These are phyloP conservation scores for Hydroisotoma schaefferi DNA, from an alignment of 2,888 invertebrate genomes.

Conservation along the genomic window DNA sequence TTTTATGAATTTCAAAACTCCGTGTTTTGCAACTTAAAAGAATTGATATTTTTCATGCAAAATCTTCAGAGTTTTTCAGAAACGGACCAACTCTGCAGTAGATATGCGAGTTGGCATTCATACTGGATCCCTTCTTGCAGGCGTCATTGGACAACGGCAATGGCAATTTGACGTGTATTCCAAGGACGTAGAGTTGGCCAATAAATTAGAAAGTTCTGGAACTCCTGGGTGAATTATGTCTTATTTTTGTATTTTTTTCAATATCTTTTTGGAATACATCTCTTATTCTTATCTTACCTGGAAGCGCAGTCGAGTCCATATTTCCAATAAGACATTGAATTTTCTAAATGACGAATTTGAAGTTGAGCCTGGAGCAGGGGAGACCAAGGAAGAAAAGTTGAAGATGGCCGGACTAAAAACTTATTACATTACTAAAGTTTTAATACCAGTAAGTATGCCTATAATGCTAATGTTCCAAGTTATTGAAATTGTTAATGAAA, in stretches of 20 bases:
- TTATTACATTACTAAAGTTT: conserved; percentile 52
- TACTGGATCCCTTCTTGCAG: conserved; percentile 88
- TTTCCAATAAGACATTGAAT: conserved; percentile 52
- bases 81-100: conserved; percentile 86
- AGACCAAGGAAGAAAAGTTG: conserved; percentile 52
- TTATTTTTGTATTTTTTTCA: not conserved
- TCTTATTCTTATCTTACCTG: too few relatives aligned
- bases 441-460: conserved; percentile 52
- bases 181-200: conserved; percentile 88
- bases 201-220: conserved; percentile 95
- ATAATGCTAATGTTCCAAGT: not conserved
- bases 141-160: conserved; percentile 86
- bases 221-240: conserved; percentile 72
- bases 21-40: not conserved
- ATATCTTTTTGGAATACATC: too few relatives aligned
- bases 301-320: conserved; percentile 51
- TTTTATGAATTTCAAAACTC: not conserved
- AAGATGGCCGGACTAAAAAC: conserved; percentile 51
- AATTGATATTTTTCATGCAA: not conserved
- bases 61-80: conserved; percentile 83
- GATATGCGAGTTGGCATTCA: conserved; percentile 91
- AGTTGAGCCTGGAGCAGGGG: conserved; percentile 52
- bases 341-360: conserved; percentile 53
- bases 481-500: not conserved
- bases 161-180: conserved; percentile 97